Evolutionary conservation across 1,140 invertebrate species (phyloP), one percentile per base, ranked within the genome.

Genomic region (Frieseomelitta varia): DNA sequence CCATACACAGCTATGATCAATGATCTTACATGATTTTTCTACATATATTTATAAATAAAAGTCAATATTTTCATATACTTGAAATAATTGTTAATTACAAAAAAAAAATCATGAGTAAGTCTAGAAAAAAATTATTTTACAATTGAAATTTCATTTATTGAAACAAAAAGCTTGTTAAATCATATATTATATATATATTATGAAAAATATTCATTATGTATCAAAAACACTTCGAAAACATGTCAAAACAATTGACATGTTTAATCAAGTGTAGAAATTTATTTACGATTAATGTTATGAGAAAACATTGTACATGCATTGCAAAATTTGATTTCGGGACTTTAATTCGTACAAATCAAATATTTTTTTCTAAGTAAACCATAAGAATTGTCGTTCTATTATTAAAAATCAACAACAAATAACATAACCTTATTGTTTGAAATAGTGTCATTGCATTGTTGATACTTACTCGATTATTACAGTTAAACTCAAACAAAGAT

Each of bases 391-490:
- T 77, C 51, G 1, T 21, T 61, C 24, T 58, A 53, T 71, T 77
- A 21, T 63, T 55, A 61, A 79, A 83, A 68, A 78, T 79, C 74
- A 83, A 83, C 75, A 79, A 83, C 67, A 63, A 83, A 78, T 10
- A 83, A 83, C 81, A 79, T 83, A 83, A 83, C 81, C 81, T 83
- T 71, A 78, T 47, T 19, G 24, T 27, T 30, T 30, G 2, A 76
- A 55, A 39, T 34, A 34, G 27, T 83, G 47, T 71, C 61, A 71
- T n/a, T 71, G 14, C 14, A 63, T 19, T 19, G n/a, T n/a, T 58
- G 34, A 77, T 15, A 55, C 74, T 58, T 69, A 83, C 73, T 53
- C 51, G 51, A 51, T 65, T 78, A 21, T 47, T 83, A 53, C 34
- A 30, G 53, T 10, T 21, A 63, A 78, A 78, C 1, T 34, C 39